Base-by-base conservation (phyloP, 1,140 invertebrate species). In the Wiebesia pumilae region DNA sequence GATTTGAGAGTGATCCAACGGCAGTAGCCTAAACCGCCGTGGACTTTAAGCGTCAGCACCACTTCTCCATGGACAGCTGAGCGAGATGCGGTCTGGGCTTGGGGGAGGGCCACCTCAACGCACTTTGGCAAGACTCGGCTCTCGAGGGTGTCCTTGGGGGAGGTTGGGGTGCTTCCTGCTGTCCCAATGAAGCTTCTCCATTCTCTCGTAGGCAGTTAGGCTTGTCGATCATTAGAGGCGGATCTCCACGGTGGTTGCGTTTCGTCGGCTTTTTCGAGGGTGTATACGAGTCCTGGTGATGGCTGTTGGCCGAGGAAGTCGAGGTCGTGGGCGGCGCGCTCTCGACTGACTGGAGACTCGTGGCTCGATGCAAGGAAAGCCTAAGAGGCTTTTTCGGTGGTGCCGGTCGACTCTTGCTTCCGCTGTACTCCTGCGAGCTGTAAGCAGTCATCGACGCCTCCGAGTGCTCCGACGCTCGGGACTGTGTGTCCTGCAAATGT, bases 321-420 rank as follows among this genome's bases (percentile, higher is more conserved):
- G 89, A 84, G 14, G 89, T 88, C 7, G 90, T 58, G 27, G 93
- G 90, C 6, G 93, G 92, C 3, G 90, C 90, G 43, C 93, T 94
- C 86, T 95, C 96, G 0, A 97, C 95, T 0, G 96, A 97, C 89
- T 97, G 97, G 33, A 97, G 94, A 93, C 97, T 98, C 19, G 96
- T 95, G 0, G 97, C 96, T 88, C 97, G 95, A 90, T 97, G 97
- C 1, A 98, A 92, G 0, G 97, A 98, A 6, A 98, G 91, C 10
- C 97, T 94, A 1, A 97, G 90, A 0, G 97, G 97, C 90, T 98
- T 98, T 89, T 97, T 96, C 30, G 97, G 97, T 9, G 97, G 97
- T 30, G 96, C 96, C 9, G 97, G 97, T 51, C 96, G 93, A 3
- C 94, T 94, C 89, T 92, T 95, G 6, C 90, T 43, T 33, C 43